These are phyloP conservation scores for Balearica regulorum DNA, from an alignment of 2,797 vertebrate species.

Conservation along the genomic window DNA sequence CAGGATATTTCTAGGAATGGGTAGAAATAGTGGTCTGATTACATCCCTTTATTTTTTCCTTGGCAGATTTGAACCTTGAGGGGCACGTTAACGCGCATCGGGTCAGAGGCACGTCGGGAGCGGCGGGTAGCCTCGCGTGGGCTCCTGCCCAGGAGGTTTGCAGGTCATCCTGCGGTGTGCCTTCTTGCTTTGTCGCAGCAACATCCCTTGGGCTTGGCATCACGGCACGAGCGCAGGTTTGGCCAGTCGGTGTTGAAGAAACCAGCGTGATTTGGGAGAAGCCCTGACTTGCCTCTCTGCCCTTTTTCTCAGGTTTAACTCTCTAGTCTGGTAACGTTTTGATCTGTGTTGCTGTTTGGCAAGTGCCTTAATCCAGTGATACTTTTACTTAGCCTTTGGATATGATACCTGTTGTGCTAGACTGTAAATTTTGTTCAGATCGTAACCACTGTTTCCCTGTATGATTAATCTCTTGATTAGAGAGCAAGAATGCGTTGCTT, in stretches of 20 bases:
- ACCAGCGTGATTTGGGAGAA: neutral
- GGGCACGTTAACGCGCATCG: fast-evolving
- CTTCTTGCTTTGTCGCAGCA: neutral
- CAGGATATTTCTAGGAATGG: neutral
- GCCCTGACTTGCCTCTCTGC: neutral
- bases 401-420: neutral
- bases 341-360: neutral
- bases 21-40: neutral
- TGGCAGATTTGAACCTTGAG: neutral
- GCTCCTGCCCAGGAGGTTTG: neutral
- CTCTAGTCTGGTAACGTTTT: neutral
- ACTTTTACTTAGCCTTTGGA: neutral
- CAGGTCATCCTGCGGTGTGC: neutral
- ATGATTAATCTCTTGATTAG: neutral
- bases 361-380: neutral
- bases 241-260: neutral
- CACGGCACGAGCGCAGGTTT: fast-evolving
- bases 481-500: neutral
- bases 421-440: neutral
- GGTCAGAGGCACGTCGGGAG: neutral
- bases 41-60: neutral
- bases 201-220: neutral
- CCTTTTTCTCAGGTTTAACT: neutral
- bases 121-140: fast-evolving
- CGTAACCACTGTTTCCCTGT: neutral